Conservation (phyloP, 2,888 invertebrate species). For the Thereva unica region DNA sequence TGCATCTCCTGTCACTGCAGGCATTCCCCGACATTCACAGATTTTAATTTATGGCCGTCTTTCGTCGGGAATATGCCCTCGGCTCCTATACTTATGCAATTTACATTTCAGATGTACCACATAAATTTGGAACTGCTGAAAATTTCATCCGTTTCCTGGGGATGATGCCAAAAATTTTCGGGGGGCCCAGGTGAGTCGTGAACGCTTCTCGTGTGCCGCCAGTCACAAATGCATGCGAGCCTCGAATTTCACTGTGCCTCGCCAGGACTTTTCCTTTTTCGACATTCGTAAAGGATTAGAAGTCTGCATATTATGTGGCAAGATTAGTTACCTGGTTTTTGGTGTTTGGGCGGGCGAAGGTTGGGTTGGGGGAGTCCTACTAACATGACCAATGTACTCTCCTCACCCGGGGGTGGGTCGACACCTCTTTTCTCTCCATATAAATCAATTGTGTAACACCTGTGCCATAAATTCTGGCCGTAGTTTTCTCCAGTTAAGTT, state of each 20-base stretch:
- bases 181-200: slow-evolving; percentile 1
- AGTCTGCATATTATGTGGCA: slow-evolving; percentile 21
- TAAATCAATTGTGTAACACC: slow-evolving; percentile 44
- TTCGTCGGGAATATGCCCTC: slow-evolving; percentile 5
- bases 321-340: not conserved
- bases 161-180: slow-evolving; percentile 26
- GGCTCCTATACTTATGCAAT: slow-evolving; percentile 20
- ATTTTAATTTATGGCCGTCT: slow-evolving; percentile 1
- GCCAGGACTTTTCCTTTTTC: not conserved
- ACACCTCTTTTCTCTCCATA: slow-evolving; percentile 27
- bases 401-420: slow-evolving; percentile 20
- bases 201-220: not conserved
- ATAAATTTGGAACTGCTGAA: slow-evolving; percentile 26
- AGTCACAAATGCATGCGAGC: no score
- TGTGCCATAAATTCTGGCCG: slow-evolving; percentile 42
- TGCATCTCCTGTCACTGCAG: not conserved
- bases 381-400: slow-evolving; percentile 30
- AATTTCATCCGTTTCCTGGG: slow-evolving; percentile 16
- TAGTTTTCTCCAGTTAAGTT: slow-evolving; percentile 30
- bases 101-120: slow-evolving; percentile 14
- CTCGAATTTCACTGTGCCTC: no score
- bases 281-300: slow-evolving; percentile 18
- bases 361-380: not conserved
- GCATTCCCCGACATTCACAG: not conserved
- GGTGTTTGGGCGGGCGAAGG: slow-evolving; percentile 10